Evolutionary conservation across 2,888 invertebrate species (phyloP), one percentile per base, ranked within the genome.

Genomic region (Heliconius cydno): DNA sequence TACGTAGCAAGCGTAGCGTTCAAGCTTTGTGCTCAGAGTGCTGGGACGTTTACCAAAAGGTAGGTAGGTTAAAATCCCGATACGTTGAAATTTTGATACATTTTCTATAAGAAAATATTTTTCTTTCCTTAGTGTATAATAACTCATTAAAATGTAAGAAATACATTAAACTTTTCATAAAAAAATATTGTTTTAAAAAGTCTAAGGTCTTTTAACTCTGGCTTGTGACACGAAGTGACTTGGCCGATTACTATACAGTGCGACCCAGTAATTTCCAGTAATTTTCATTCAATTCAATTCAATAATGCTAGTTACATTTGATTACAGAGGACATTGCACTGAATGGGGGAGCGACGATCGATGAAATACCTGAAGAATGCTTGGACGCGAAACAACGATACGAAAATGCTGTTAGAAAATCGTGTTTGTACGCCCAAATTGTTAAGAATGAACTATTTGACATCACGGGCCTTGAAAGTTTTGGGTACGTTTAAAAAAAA

Each of bases 301-400:
- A 15, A 25, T 30, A 7, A 70, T 15, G 2, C 70, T 25, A 15
- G 13, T 46, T 70, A 70, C 70, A 70, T 34, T 77, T 66, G 28
- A 75, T 83, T 82, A 19, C 85, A 94, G 94, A 94, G 87, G 85
- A 89, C 22, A 84, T 90, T 66, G 87, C 91, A 0, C 80, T 94
- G 0, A 92, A 94, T 34, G 91, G 96, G 88, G 97, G 97, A 0
- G 96, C 95, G 10, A 89, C 97, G 22, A 90, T 92, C 84, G 97
- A 97, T 83, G 90, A 90, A 60, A 88, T 96, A 13, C 97, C 98
- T 4, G 94, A 96, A 34, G 97, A 97, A 83, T 98, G 97, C 88
- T 91, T 97, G 84, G 97, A 97, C 76, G 97, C 97, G 84, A 97
- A 97, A 86, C 97, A 98, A 86, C 96, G 96, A 82, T 98, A 98